These are phyloP conservation scores for Hippocampus guttulatus DNA, from an alignment of 2,113 vertebrate genomes.

Conservation along the genomic window DNA sequence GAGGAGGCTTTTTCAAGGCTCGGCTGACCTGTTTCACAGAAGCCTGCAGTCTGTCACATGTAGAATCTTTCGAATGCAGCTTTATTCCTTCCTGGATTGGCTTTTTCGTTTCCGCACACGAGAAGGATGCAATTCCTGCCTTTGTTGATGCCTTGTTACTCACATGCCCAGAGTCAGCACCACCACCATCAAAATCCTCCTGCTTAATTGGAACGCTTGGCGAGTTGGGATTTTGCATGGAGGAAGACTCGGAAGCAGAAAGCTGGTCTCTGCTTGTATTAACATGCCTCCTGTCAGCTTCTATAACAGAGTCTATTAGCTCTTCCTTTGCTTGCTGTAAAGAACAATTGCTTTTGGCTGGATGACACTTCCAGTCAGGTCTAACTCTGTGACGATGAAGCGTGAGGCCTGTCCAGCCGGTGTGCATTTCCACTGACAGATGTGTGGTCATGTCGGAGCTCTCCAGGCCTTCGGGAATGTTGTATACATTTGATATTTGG, in stretches of 20 bases:
- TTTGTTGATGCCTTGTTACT: conserved; percentile 16
- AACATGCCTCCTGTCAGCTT: conserved; percentile 14
- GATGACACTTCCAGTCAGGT: conserved; percentile 27
- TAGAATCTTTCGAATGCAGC: conserved; percentile 38
- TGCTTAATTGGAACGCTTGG: conserved; percentile 59
- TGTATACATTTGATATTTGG: conserved; percentile 20
- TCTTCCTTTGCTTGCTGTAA: conserved; percentile 5
- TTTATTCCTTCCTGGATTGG: conserved; percentile 32
- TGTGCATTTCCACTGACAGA: conserved; percentile 20
- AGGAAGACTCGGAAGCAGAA: conserved; percentile 6
- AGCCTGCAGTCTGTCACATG: conserved; percentile 37
- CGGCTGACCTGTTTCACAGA: conserved; percentile 47
- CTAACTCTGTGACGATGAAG: conserved; percentile 23
- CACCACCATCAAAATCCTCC: conserved; percentile 49
- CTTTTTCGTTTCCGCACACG: conserved; percentile 24
- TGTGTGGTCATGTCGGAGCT: conserved; percentile 21
- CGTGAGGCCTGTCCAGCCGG: conserved; percentile 19
- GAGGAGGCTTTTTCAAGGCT: conserved; percentile 41
- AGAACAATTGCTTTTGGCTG: conserved; percentile 13
- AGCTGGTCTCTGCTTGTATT: conserved; percentile 23
- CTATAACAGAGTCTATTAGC: conserved; percentile 12
- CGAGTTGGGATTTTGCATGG: conserved; percentile 3
- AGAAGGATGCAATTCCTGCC: conserved; percentile 17
- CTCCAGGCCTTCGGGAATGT: conserved; percentile 33
- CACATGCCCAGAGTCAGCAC: conserved; percentile 26